Percentiles rank a stretch among this genome's conserved stretches.
Conservation (phyloP, 2,888 invertebrate genomes). For the Sabatieria punctata region DNA sequence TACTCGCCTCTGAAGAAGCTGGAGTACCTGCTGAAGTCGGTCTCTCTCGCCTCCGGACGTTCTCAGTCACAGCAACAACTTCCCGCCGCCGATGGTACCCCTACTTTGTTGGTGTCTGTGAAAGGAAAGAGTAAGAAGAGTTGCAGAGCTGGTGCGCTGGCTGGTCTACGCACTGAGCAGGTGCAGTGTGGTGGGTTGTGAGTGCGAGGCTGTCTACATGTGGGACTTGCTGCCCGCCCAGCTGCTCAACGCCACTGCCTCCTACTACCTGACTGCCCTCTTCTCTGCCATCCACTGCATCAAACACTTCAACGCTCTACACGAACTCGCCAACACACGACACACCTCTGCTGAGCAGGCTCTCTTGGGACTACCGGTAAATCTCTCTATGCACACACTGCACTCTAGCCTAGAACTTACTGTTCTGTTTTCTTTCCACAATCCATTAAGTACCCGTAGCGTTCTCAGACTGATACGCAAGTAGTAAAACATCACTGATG, state of each 20-base stretch:
- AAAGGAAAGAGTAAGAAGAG: neutral
- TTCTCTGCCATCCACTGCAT: constrained; percentile 78
- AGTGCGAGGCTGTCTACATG: constrained; percentile 90
- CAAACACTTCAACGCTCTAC: constrained; percentile 44
- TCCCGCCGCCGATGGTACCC: neutral
- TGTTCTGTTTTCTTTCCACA: too few species aligned
- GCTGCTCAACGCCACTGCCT: constrained; percentile 60
- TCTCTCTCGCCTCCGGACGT: constrained; percentile 53
- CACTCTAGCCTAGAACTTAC: too few species aligned
- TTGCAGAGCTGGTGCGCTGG: constrained; percentile 70
- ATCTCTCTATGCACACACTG: too few species aligned
- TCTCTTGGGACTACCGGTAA: too few species aligned
- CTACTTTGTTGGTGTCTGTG: neutral
- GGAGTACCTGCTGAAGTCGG: constrained; percentile 70
- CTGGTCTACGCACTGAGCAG: constrained; percentile 79
- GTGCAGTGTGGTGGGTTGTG: constrained; percentile 71
- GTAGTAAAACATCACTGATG: too few species aligned
- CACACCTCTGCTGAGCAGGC: too few species aligned
- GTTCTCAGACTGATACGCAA: too few species aligned
- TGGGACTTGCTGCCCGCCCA: constrained; percentile 78
- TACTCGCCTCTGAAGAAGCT: constrained; percentile 82
- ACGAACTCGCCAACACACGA: too few species aligned
- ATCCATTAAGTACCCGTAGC: too few species aligned
- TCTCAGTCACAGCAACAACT: constrained; percentile 18
- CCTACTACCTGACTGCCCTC: constrained; percentile 79